A percentile compares a stretch with the other conserved stretches of the same genome.
These are phyloP conservation scores for Drosophila parabipectinata DNA, from an alignment of 1,140 invertebrate species.

Conservation along the genomic window DNA sequence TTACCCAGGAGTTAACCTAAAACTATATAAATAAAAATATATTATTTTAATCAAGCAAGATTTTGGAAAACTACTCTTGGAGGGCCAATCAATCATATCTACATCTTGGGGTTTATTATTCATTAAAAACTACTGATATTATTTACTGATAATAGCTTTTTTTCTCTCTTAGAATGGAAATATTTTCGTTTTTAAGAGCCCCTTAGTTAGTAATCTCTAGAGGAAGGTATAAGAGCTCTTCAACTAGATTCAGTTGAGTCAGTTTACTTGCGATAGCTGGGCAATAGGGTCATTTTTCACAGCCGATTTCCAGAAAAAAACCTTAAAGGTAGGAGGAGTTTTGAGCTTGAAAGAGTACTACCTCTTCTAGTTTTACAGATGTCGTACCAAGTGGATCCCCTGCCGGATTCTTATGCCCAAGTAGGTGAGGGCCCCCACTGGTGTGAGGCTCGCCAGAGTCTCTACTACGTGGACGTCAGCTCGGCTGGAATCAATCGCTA, in stretches of 20 bases:
- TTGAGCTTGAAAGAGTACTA: neutral
- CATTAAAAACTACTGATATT: too few relatives aligned
- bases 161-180: too few relatives aligned
- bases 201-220: neutral
- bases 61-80: too few relatives aligned
- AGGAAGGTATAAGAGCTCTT: neutral
- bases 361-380: slow-evolving; percentile 42
- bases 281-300: too few relatives aligned
- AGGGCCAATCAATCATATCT: too few relatives aligned
- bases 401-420: slow-evolving; percentile 70
- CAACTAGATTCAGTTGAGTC: slow-evolving; percentile 13
- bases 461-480: slow-evolving; percentile 89
- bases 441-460: slow-evolving; percentile 86
- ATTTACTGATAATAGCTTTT: too few relatives aligned
- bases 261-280: slow-evolving; percentile 31
- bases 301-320: slow-evolving; percentile 2
- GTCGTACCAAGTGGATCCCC: slow-evolving; percentile 54
- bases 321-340: slow-evolving; percentile 25
- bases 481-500: slow-evolving; percentile 86
- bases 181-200: too few relatives aligned
- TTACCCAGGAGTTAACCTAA: slow-evolving; percentile 56
- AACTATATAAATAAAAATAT: slow-evolving; percentile 37
- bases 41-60: too few relatives aligned
- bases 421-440: slow-evolving; percentile 89
- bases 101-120: too few relatives aligned